Evolutionary conservation across 2,797 vertebrate genomes (phyloP).

Genomic region (Neosalanx taihuensis): DNA sequence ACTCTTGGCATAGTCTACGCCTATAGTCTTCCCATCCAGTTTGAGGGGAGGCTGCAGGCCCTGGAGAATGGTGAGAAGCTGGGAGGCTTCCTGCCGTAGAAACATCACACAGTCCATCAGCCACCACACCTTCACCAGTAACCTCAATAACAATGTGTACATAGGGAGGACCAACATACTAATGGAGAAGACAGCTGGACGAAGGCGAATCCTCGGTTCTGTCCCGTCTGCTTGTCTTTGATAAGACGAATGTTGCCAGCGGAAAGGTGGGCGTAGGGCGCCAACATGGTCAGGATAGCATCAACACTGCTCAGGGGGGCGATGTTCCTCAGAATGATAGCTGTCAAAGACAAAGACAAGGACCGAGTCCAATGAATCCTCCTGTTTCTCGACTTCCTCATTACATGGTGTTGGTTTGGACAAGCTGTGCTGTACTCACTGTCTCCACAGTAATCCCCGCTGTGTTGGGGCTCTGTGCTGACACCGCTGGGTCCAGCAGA

Average conservation of each 20-base stretch:
- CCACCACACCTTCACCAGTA: neutral
- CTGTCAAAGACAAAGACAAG: constrained; percentile 58
- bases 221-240: constrained; percentile 92
- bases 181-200: constrained; percentile 89
- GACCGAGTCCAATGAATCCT: neutral
- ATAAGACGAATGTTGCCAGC: constrained; percentile 89
- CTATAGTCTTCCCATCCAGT: constrained; percentile 92
- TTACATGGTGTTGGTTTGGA: no score
- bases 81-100: constrained; percentile 84
- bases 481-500: constrained; percentile 68
- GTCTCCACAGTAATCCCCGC: constrained; percentile 87
- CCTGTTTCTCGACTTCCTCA: neutral
- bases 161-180: constrained; percentile 64
- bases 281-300: constrained; percentile 84
- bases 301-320: constrained; percentile 84
- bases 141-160: neutral
- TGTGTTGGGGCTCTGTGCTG: constrained; percentile 78
- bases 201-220: constrained; percentile 91
- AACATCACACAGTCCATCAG: neutral
- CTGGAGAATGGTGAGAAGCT: constrained; percentile 88
- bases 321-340: constrained; percentile 91
- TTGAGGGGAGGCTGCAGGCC: constrained; percentile 90
- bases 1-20: constrained; percentile 94
- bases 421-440: constrained; percentile 70
- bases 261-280: constrained; percentile 85